Base-by-base conservation (phyloP, 2,797 vertebrate genomes). In the Malacoctenus gilli region DNA sequence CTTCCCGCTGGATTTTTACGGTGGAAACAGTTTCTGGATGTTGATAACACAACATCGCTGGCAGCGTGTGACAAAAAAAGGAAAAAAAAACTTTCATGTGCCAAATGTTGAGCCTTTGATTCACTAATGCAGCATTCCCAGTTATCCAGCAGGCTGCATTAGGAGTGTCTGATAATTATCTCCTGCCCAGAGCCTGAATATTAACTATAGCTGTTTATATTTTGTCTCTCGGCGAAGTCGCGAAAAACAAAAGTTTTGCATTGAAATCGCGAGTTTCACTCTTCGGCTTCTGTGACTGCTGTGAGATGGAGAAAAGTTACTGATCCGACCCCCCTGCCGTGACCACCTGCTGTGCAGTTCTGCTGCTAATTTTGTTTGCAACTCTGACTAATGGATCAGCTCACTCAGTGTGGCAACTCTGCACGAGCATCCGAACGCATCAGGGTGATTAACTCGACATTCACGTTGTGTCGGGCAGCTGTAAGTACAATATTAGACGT, bases 131-230 rank as follows among this genome's bases (percentile, higher is more conserved):
- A 50, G 20, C 63, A 12, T 58, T 59, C 39, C 34, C 54, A 53
- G 16, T 40, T 49, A 56, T 72, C 64, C 34, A 65, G 46, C 40
- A 72, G 54, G 55, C 43, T 37, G 31, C 52, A 70, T 50, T 37
- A 34, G 43, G 38, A 11, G 22, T 55, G 68, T 51, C 16, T 51
- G 59, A 71, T 73, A 63, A 75, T 79, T 59, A 77, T 75, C 50
- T 71, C 40, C 12, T 0, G 28, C 76, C 63, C 21, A 1, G 44
- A 75, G 82, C 72, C 38, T 60, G 58, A 80, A 75, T 80, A 60
- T 69, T 49, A 71, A 68, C 32, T n/a, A 14, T 41, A 31, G 51
- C 60, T 65, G 39, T 69, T n/a, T 53, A 20, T 47, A 54, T 68
- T n/a, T 69, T 55, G 19, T 63, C 40, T 64, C 43, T 23, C 36